A percentile compares a stretch with the other conserved stretches of the same genome.
phyloP scores from a whole-genome alignment of 1,140 invertebrate species.

The Aethina tumida region DNA sequence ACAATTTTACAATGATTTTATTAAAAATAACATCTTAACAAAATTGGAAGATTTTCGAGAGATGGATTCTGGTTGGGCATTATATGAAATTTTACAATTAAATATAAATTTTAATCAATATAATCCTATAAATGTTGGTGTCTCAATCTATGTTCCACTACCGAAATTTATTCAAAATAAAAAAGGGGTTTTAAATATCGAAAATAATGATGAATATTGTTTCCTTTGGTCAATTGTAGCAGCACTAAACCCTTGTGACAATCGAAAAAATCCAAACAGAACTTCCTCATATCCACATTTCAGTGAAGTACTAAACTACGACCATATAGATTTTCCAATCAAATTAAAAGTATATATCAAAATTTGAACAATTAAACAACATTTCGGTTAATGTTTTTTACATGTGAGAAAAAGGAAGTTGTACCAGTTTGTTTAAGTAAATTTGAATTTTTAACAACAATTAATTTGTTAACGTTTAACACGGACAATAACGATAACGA shows the following conservation, averaged over 20 bases:
- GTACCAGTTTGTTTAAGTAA: constrained; percentile 1
- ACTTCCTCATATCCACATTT: constrained; percentile 11
- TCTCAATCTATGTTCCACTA: constrained; percentile 8
- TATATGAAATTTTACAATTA: constrained; percentile 24
- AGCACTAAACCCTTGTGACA: constrained; percentile 5
- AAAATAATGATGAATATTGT: constrained; percentile 17
- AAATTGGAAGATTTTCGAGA: constrained; percentile 28
- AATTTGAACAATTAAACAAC: constrained; percentile 17
- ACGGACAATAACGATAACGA: constrained; percentile 4
- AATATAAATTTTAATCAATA: constrained; percentile 27
- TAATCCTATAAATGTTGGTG: constrained; percentile 16
- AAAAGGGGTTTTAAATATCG: constrained; percentile 13
- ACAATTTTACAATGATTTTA: constrained; percentile 11
- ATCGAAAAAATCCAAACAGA: constrained; percentile 10
- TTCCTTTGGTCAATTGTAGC: constrained; percentile 18
- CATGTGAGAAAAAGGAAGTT: constrained; percentile 4
- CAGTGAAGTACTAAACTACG: constrained; percentile 8
- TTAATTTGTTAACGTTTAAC: constrained; percentile 7
- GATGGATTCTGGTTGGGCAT: constrained; percentile 29
- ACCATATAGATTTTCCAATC: constrained; percentile 7
- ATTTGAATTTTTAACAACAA: constrained; percentile 3
- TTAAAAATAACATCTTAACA: constrained; percentile 11
- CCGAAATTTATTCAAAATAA: constrained; percentile 11
- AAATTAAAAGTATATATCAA: constrained; percentile 9
- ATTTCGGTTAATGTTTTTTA: constrained; percentile 11